Conservation (phyloP, 2,113 vertebrate species). For the Microtus ochrogaster region DNA sequence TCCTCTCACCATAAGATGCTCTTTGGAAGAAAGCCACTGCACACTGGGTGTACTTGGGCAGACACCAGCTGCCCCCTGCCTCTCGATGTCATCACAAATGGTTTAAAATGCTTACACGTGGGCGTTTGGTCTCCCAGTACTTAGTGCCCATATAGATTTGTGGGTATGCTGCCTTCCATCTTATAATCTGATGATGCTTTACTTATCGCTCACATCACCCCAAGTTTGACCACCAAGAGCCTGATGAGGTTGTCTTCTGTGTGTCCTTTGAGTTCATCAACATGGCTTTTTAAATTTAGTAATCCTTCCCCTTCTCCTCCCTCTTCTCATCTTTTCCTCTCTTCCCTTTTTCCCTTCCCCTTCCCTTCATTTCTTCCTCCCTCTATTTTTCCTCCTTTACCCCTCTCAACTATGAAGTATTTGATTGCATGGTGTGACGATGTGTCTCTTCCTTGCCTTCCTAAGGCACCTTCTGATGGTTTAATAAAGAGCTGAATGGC, state of each 20-base stretch:
- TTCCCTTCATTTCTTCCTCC: too few species aligned
- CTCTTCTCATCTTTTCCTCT: background rate
- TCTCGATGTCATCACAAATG: background rate
- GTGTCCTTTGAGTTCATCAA: background rate
- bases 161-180: background rate
- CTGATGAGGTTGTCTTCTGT: background rate
- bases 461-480: background rate
- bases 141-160: background rate
- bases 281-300: background rate
- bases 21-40: background rate
- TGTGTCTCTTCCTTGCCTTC: background rate
- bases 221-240: background rate
- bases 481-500: background rate
- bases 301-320: background rate
- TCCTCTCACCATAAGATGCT: background rate
- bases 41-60: background rate
- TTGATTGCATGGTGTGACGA: too few species aligned
- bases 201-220: background rate
- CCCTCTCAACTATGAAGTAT: background rate
- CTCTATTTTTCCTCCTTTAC: background rate
- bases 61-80: background rate
- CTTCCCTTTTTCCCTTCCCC: background rate
- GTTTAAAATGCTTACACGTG: background rate
- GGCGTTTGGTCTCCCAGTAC: background rate
- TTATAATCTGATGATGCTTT: background rate